Evolutionary conservation across 1,140 invertebrate species (phyloP).

Genomic region (Cherax destructor): DNA sequence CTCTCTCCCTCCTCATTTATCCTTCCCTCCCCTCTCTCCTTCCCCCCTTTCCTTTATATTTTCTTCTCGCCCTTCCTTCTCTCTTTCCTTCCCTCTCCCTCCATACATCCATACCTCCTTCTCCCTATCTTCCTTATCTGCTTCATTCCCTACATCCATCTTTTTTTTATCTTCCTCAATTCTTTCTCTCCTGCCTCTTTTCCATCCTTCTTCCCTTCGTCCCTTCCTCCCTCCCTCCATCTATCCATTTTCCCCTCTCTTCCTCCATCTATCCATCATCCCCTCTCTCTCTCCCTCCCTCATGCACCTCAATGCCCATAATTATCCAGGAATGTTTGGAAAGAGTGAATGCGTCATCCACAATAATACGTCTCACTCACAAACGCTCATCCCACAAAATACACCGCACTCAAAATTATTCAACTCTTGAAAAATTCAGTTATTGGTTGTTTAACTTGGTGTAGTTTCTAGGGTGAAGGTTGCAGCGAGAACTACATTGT

Average conservation of each 20-base stretch:
- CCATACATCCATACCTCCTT: not conserved
- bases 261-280: not conserved
- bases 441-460: no score
- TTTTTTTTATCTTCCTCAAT: not conserved
- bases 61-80: not conserved
- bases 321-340: no score
- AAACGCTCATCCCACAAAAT: no score
- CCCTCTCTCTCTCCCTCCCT: not conserved
- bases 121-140: not conserved
- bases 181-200: not conserved
- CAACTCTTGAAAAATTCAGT: no score
- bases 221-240: not conserved
- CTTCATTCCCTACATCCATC: constrained; percentile 1
- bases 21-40: not conserved
- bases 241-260: not conserved
- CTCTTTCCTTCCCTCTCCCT: no score
- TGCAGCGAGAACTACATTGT: no score
- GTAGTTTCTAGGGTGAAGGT: no score
- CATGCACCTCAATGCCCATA: not conserved
- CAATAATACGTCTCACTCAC: no score
- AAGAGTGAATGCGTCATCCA: no score
- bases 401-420: no score
- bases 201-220: not conserved
- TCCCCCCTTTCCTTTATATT: not conserved
- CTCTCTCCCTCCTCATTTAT: not conserved